Percentiles rank a stretch among this genome's conserved stretches.
phyloP scores from a whole-genome alignment of 2,888 invertebrate species.

The Eristalis arbustorum region DNA sequence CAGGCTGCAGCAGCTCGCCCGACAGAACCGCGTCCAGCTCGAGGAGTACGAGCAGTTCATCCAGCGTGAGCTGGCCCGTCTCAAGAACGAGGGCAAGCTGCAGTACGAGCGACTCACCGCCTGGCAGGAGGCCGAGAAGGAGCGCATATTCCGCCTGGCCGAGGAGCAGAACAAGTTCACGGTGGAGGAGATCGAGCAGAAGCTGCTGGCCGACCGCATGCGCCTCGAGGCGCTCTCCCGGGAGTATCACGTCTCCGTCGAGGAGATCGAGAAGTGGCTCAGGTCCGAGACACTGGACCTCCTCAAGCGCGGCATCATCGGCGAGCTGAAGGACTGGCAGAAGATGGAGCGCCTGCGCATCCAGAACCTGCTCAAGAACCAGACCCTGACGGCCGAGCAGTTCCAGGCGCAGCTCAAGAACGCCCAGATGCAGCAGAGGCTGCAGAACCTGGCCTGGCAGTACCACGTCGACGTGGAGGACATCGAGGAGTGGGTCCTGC shows the following conservation, averaged over 20 bases:
- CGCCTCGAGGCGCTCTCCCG: constrained; percentile 75
- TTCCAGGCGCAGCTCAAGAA: constrained; percentile 74
- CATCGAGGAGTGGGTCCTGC: constrained; percentile 76
- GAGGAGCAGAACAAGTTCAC: constrained; percentile 73
- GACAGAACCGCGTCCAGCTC: constrained; percentile 76
- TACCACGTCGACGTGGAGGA: constrained; percentile 76
- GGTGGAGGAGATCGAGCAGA: constrained; percentile 75
- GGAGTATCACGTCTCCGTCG: constrained; percentile 76
- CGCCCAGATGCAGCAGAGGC: constrained; percentile 72
- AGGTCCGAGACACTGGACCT: constrained; percentile 77
- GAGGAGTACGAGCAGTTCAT: constrained; percentile 77
- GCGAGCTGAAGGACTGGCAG: constrained; percentile 76
- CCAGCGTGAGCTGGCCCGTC: constrained; percentile 75
- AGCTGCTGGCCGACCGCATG: constrained; percentile 75
- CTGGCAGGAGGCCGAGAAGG: constrained; percentile 77
- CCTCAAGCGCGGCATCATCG: constrained; percentile 76
- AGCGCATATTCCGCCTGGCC: constrained; percentile 73
- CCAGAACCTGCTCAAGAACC: constrained; percentile 76
- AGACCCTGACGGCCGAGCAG: constrained; percentile 75
- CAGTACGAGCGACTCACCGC: constrained; percentile 76
- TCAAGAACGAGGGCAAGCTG: constrained; percentile 75
- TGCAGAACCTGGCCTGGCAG: constrained; percentile 74
- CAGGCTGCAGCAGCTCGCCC: constrained; percentile 76
- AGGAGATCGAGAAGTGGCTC: constrained; percentile 77
- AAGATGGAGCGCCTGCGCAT: constrained; percentile 73